A percentile compares a stretch with the other conserved stretches of the same genome.
Evolutionary conservation across 1,140 invertebrate species (phyloP).

Genomic region (Caerostris darwini): DNA sequence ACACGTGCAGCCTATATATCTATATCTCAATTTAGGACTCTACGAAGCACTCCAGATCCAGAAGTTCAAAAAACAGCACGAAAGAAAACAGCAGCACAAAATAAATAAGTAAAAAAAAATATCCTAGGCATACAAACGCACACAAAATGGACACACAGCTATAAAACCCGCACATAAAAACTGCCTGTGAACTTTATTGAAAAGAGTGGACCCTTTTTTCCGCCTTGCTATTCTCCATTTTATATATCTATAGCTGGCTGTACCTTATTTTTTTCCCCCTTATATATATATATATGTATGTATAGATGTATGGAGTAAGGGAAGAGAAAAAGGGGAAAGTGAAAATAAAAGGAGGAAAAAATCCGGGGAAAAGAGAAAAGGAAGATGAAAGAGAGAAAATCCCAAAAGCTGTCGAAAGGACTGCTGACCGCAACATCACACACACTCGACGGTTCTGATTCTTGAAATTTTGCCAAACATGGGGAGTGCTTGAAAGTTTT

Average conservation of each 20-base stretch:
- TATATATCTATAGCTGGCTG: constrained; percentile 50
- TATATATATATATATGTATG: neutral
- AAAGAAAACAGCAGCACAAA: neutral
- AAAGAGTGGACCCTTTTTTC: constrained; percentile 66
- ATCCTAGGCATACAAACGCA: constrained; percentile 29
- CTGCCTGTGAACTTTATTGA: constrained; percentile 62
- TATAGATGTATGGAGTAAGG: neutral
- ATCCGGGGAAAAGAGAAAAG: neutral
- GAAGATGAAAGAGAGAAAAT: constrained; percentile 5
- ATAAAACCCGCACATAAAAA: constrained; percentile 71
- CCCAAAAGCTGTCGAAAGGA: constrained; percentile 7
- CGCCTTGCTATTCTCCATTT: constrained; percentile 49
- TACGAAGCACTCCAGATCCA: constrained; percentile 1
- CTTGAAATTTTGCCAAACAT: constrained; percentile 47
- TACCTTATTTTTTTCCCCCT: neutral
- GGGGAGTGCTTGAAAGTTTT: constrained; percentile 35
- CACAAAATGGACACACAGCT: constrained; percentile 67
- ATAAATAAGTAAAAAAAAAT: constrained; percentile 31
- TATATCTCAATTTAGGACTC: constrained; percentile 15
- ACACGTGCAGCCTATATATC: constrained; percentile 40
- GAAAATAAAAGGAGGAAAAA: constrained; percentile 9
- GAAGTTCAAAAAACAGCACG: constrained; percentile 31
- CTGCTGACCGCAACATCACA: constrained; percentile 47
- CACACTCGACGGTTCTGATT: constrained; percentile 25
- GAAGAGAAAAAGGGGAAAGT: neutral